Conservation (phyloP, 2,888 invertebrate species). For the Lamproptera curius region DNA sequence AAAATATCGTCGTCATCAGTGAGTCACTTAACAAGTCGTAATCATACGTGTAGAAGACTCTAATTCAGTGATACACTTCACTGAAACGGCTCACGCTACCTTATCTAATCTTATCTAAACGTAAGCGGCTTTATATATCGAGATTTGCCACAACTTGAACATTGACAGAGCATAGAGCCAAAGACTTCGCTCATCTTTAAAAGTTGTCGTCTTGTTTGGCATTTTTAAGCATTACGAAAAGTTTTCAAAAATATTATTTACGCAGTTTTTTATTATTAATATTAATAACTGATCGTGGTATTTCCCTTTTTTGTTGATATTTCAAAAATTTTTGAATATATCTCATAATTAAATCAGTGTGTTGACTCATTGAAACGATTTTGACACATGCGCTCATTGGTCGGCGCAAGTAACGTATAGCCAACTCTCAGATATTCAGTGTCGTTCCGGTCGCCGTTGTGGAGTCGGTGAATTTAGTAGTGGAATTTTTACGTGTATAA, state of each 20-base stretch:
- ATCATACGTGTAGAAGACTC: slow-evolving; percentile 44
- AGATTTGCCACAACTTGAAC: slow-evolving; percentile 25
- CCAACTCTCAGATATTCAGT: slow-evolving; percentile 70
- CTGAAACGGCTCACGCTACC: slow-evolving; percentile 37
- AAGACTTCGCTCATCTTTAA: slow-evolving; percentile 40
- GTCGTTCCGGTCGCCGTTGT: slow-evolving; percentile 76
- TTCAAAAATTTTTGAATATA: background rate
- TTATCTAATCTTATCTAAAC: slow-evolving; percentile 44
- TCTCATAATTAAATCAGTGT: slow-evolving; percentile 38
- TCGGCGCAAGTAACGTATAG: slow-evolving; percentile 51
- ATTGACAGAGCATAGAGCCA: slow-evolving; percentile 34
- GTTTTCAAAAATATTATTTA: slow-evolving; percentile 3
- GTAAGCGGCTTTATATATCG: slow-evolving; percentile 35
- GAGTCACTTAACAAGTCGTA: slow-evolving; percentile 57
- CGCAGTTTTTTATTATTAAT: too few species aligned
- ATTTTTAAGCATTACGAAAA: slow-evolving; percentile 19
- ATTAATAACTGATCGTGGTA: too few species aligned
- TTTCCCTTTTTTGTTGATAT: too few species aligned
- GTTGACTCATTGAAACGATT: slow-evolving; percentile 48
- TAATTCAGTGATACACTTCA: slow-evolving; percentile 33
- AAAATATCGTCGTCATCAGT: slow-evolving; percentile 52
- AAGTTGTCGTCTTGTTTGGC: slow-evolving; percentile 48
- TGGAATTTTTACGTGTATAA: slow-evolving; percentile 74
- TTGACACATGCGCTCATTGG: slow-evolving; percentile 77
- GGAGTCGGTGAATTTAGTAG: slow-evolving; percentile 73